Conservation (phyloP, 2,113 vertebrate genomes). For the Uropsilus gracilis region DNA sequence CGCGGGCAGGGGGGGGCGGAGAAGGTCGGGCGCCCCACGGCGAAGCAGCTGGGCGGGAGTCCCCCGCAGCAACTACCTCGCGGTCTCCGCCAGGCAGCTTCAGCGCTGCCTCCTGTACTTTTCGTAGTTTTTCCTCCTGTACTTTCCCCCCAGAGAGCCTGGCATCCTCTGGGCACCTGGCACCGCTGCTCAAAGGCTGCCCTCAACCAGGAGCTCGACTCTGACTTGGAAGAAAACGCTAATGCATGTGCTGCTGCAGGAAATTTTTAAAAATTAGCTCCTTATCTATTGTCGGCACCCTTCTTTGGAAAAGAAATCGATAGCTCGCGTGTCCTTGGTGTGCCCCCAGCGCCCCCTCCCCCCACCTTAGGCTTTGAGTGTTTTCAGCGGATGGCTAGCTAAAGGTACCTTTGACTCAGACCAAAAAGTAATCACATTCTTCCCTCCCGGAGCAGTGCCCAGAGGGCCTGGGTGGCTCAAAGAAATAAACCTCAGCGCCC, state of each 20-base stretch:
- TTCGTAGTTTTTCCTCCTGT: neutral
- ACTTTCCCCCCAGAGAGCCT: neutral
- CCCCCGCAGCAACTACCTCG: accelerated
- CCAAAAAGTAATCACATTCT: neutral
- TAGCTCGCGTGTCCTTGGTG: neutral
- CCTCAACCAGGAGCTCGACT: neutral
- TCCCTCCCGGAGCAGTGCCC: neutral
- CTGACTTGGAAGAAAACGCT: neutral
- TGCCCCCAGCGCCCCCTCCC: accelerated
- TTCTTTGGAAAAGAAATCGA: neutral
- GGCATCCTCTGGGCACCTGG: neutral
- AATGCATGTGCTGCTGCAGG: neutral
- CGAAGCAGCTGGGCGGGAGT: neutral
- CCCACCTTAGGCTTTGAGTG: neutral
- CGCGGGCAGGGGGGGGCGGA: accelerated
- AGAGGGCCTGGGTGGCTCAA: neutral
- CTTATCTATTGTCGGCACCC: neutral
- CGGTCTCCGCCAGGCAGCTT: neutral
- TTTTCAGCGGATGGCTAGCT: neutral
- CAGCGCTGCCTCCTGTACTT: neutral
- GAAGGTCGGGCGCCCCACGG: neutral
- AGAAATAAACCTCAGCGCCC: neutral
- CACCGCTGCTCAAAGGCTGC: neutral
- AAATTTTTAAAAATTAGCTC: neutral
- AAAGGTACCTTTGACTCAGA: neutral